Percentiles rank a stretch among this genome's conserved stretches.
Conservation (phyloP, 2,797 vertebrate genomes). For the Trematomus bernacchii region DNA sequence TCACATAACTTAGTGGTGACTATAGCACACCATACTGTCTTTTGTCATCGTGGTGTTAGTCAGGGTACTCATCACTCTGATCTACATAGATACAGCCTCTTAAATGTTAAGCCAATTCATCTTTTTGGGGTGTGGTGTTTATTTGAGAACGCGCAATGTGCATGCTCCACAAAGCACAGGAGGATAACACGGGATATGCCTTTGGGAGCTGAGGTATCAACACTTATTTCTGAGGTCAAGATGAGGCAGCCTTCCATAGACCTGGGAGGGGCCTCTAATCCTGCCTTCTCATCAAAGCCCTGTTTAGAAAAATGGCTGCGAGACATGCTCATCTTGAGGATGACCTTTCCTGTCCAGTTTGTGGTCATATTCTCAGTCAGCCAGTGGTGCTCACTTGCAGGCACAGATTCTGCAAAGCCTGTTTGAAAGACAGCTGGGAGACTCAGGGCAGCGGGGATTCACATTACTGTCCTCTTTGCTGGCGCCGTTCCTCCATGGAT, state of each 20-base stretch:
- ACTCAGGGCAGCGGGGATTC: slow-evolving; percentile 58
- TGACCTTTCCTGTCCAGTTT: slow-evolving; percentile 90
- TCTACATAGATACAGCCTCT: slow-evolving; percentile 31
- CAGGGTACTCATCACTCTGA: not conserved
- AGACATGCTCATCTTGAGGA: slow-evolving; percentile 73
- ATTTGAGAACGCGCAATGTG: slow-evolving; percentile 71
- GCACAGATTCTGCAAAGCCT: slow-evolving; percentile 90
- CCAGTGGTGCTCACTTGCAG: slow-evolving; percentile 89
- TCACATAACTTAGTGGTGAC: slow-evolving; percentile 51
- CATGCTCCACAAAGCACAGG: slow-evolving; percentile 43
- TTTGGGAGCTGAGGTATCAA: slow-evolving; percentile 72
- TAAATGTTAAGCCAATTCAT: slow-evolving; percentile 26
- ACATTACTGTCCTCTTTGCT: slow-evolving; percentile 88
- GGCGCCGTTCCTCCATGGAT: slow-evolving; percentile 80
- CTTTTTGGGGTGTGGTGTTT: slow-evolving; percentile 60
- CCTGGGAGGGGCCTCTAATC: slow-evolving; percentile 71
- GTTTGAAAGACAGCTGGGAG: slow-evolving; percentile 86
- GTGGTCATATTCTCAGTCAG: slow-evolving; percentile 88
- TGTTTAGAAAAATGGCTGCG: slow-evolving; percentile 75
- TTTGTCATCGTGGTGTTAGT: slow-evolving; percentile 17
- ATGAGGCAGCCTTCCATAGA: slow-evolving; percentile 48
- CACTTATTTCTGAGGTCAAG: slow-evolving; percentile 73
- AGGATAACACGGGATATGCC: slow-evolving; percentile 59
- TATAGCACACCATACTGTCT: not conserved
- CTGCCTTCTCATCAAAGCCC: slow-evolving; percentile 53